Conservation (phyloP, 2,797 vertebrate genomes). For the Neostethus bicornis region DNA sequence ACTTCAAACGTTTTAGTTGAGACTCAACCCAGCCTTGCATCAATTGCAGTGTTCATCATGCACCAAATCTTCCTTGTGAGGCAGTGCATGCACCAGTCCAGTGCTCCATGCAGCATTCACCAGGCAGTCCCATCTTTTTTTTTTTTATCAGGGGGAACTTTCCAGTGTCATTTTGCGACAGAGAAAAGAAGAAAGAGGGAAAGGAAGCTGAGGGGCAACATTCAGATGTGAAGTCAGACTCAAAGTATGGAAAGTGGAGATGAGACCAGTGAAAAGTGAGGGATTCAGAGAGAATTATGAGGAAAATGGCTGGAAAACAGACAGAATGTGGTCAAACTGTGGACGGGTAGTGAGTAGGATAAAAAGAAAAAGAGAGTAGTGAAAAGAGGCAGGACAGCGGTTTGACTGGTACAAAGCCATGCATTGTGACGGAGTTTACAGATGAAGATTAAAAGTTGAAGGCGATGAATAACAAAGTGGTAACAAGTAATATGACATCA, state of each 20-base stretch:
- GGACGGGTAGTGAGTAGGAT: neutral
- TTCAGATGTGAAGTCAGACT: constrained; percentile 14
- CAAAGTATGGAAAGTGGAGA: constrained; percentile 19
- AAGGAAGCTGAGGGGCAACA: constrained; percentile 23
- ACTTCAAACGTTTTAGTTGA: neutral
- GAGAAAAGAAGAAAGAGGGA: constrained; percentile 60
- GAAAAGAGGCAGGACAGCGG: constrained; percentile 40
- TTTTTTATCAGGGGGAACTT: constrained; percentile 58
- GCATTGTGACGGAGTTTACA: constrained; percentile 32
- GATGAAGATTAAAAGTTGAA: constrained; percentile 32
- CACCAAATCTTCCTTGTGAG: constrained; percentile 55
- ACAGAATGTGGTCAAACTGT: neutral
- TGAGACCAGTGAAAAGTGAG: constrained; percentile 3
- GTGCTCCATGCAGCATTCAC: constrained; percentile 84
- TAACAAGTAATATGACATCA: constrained; percentile 21
- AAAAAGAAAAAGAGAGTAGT: constrained; percentile 15
- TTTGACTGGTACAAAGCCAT: constrained; percentile 37
- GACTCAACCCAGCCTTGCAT: constrained; percentile 63
- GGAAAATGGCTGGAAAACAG: constrained; percentile 7
- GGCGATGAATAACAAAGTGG: constrained; percentile 23
- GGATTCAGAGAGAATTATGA: constrained; percentile 6
- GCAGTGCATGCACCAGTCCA: constrained; percentile 80
- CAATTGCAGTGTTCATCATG: constrained; percentile 71
- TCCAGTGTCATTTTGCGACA: constrained; percentile 72
- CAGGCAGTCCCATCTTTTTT: constrained; percentile 69